Percentiles rank a stretch among this genome's conserved stretches.
Evolutionary conservation across 2,797 vertebrate genomes (phyloP).

Genomic region (Oreochromis grahami): DNA sequence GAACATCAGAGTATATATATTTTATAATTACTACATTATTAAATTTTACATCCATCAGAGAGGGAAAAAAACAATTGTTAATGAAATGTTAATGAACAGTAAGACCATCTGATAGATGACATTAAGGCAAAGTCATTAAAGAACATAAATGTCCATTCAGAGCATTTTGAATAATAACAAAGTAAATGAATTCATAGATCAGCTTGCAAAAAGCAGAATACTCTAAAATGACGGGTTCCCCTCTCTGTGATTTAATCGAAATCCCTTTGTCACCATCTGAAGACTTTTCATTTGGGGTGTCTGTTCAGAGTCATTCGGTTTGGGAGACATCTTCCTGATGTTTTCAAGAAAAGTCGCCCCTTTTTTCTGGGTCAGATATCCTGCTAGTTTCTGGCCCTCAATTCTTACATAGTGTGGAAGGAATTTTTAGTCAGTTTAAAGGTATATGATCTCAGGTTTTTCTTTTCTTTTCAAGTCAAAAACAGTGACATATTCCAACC

Average conservation of each 20-base stretch:
- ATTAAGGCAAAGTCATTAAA: background rate
- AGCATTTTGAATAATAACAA: slow-evolving; percentile 12
- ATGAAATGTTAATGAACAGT: background rate
- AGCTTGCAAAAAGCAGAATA: background rate
- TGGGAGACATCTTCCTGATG: background rate
- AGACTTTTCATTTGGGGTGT: background rate
- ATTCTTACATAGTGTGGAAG: background rate
- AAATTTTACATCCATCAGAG: background rate
- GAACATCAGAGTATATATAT: background rate
- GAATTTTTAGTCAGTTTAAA: background rate
- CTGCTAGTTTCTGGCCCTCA: background rate
- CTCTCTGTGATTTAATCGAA: background rate
- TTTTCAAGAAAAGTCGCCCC: background rate
- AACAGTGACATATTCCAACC: background rate
- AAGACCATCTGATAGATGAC: background rate
- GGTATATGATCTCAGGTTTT: background rate
- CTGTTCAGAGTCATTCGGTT: background rate
- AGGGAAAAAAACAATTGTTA: background rate
- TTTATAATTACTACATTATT: background rate
- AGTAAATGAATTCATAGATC: background rate
- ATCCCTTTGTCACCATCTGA: background rate
- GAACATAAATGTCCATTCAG: background rate
- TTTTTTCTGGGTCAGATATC: background rate
- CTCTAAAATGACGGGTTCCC: background rate
- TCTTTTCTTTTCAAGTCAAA: background rate